Percentiles rank a stretch among this genome's conserved stretches.
Conservation (phyloP, 1,140 invertebrate genomes). For the Camponotus floridanus region DNA sequence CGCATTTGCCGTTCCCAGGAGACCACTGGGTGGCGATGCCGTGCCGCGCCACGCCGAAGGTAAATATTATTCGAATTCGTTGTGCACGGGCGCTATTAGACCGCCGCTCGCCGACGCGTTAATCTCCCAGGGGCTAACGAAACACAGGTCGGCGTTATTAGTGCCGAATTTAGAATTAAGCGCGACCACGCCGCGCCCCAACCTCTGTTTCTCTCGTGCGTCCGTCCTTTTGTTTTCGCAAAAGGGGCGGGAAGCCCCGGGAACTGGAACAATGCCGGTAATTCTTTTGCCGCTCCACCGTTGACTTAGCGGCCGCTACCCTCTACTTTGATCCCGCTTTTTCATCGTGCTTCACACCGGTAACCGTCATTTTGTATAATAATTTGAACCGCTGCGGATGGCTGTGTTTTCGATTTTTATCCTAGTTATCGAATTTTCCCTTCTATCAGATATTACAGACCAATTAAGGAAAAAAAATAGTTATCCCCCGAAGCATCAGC, state of each 20-base stretch:
- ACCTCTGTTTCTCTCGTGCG: background rate
- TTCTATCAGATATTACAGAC: slow-evolving; percentile 1
- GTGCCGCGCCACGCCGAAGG: slow-evolving; percentile 60
- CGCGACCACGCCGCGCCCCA: slow-evolving; percentile 32
- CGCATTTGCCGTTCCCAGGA: slow-evolving; percentile 69
- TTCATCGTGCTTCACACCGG: slow-evolving; percentile 10
- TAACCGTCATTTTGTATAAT: slow-evolving; percentile 50
- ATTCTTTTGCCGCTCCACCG: slow-evolving; percentile 65
- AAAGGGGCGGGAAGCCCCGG: slow-evolving; percentile 35
- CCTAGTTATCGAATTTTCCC: background rate
- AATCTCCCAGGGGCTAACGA: slow-evolving; percentile 74
- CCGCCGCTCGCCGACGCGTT: slow-evolving; percentile 61
- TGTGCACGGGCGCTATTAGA: slow-evolving; percentile 69
- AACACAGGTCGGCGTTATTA: slow-evolving; percentile 73
- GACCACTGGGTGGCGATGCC: slow-evolving; percentile 58
- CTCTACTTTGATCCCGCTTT: slow-evolving; percentile 20
- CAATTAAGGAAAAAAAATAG: background rate
- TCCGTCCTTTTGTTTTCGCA: slow-evolving; percentile 66
- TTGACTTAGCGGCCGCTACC: slow-evolving; percentile 67
- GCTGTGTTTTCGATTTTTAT: background rate
- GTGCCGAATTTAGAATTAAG: slow-evolving; percentile 76
- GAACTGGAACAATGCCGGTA: slow-evolving; percentile 67
- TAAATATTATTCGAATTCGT: slow-evolving; percentile 78
- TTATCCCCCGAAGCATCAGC: background rate
- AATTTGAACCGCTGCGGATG: slow-evolving; percentile 19